Conservation (phyloP, 2,797 vertebrate species). For the Uromys caudimaculatus region DNA sequence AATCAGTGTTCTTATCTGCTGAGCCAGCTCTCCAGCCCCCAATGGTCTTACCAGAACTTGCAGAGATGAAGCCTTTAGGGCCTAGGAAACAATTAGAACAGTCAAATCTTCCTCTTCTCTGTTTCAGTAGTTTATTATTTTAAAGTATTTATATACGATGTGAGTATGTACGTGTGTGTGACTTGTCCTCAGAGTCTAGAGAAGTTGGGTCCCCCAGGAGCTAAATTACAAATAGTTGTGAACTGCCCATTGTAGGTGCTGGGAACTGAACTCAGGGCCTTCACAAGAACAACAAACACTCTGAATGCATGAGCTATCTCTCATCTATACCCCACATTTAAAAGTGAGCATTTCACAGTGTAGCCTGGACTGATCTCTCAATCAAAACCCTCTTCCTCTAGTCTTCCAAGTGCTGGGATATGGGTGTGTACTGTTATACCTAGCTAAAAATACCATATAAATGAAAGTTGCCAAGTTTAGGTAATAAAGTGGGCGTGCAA, state of each 20-base stretch:
- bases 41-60: neutral
- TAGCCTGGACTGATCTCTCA: neutral
- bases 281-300: neutral
- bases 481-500: fast-evolving
- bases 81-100: neutral
- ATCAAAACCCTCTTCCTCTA: neutral
- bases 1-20: neutral
- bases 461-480: neutral
- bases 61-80: neutral
- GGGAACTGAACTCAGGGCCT: neutral
- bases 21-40: neutral
- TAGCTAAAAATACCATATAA: neutral
- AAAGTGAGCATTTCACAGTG: neutral
- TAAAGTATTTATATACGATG: neutral
- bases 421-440: neutral
- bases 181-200: neutral
- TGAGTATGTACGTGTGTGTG: neutral
- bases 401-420: neutral
- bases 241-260: neutral
- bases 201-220: neutral
- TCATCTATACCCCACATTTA: neutral
- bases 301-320: neutral
- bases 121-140: neutral
- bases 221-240: neutral
- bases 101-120: neutral